phyloP scores from a whole-genome alignment of 2,797 vertebrate species.

The Gymnodraco acuticeps region DNA sequence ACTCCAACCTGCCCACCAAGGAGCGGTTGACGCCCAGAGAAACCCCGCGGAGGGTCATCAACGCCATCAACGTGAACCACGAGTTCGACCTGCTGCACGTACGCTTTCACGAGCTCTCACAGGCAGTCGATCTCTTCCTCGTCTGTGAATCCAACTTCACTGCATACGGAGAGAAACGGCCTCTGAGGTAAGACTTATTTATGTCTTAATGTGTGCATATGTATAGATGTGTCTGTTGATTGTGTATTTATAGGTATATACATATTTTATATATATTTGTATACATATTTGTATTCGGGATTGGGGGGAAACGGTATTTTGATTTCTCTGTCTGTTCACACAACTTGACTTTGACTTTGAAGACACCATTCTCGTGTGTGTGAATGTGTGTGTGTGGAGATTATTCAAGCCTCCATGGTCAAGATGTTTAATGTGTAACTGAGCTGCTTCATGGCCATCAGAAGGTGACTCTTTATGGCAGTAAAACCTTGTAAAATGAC shows the following conservation, averaged over 20 bases:
- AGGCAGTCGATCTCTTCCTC: constrained; percentile 93
- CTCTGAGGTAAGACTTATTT: constrained; percentile 80
- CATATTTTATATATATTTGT: too few relatives aligned
- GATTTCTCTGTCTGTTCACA: too few relatives aligned
- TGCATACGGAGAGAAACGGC: constrained; percentile 92
- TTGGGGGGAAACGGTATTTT: too few relatives aligned
- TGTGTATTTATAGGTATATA: too few relatives aligned
- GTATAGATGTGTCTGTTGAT: too few relatives aligned
- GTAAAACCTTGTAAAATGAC: background rate
- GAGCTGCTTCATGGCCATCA: constrained; percentile 14
- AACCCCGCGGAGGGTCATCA: constrained; percentile 91
- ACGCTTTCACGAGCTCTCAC: constrained; percentile 93
- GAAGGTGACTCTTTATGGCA: background rate
- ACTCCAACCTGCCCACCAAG: constrained; percentile 98
- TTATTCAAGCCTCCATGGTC: background rate
- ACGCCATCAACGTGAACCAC: constrained; percentile 97
- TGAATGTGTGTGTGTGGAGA: too few relatives aligned
- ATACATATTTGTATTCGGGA: too few relatives aligned
- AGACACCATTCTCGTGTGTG: too few relatives aligned
- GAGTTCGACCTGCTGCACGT: constrained; percentile 97
- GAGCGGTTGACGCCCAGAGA: constrained; percentile 92
- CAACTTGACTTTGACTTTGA: too few relatives aligned
- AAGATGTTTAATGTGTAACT: constrained; percentile 19
- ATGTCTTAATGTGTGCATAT: too few relatives aligned
- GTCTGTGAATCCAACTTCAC: constrained; percentile 99